A percentile compares a stretch with the other conserved stretches of the same genome.
These are phyloP conservation scores for Alligator sinensis DNA, from an alignment of 2,113 vertebrate species.

Conservation along the genomic window DNA sequence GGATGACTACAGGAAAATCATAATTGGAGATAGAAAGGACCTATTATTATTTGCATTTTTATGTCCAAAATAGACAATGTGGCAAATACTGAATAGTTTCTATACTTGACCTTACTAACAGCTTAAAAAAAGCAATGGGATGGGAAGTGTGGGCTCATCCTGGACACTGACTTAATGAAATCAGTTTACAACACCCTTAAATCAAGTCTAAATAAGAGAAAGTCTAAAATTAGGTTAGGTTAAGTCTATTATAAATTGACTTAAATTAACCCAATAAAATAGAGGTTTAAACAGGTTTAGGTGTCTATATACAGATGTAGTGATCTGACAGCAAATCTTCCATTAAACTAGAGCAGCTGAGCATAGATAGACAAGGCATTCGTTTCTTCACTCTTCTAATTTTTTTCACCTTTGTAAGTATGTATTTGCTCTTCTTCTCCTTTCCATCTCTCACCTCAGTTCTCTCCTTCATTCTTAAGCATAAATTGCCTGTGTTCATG, in stretches of 20 bases:
- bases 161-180: neutral
- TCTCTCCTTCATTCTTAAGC: neutral
- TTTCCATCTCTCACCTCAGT: neutral
- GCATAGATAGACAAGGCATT: rapidly evolving
- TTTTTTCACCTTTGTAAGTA: neutral
- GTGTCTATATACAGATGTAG: neutral
- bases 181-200: neutral
- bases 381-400: neutral
- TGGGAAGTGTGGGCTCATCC: neutral
- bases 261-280: neutral
- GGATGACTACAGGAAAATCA: neutral
- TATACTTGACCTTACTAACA: neutral
- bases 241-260: neutral
- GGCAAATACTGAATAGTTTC: neutral
- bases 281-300: neutral
- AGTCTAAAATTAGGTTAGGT: neutral
- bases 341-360: neutral
- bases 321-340: neutral
- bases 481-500: neutral
- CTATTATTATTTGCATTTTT: neutral
- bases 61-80: neutral
- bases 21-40: neutral
- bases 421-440: neutral
- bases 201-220: neutral
- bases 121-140: neutral